These are phyloP conservation scores for Linnaemya vulpina DNA, from an alignment of 2,888 invertebrate genomes.

Conservation along the genomic window DNA sequence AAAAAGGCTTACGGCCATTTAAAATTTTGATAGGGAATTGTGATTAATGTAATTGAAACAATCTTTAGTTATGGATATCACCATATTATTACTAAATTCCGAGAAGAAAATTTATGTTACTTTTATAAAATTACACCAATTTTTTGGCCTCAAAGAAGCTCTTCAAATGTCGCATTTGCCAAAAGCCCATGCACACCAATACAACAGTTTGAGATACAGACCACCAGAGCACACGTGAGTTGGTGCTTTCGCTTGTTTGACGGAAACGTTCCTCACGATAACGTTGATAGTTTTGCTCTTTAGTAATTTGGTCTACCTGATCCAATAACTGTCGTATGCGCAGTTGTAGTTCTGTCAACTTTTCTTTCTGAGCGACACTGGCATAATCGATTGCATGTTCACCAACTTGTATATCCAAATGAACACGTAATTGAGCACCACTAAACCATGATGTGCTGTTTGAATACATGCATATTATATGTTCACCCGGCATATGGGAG, in stretches of 20 bases:
- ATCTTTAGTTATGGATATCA: slow-evolving; percentile 63
- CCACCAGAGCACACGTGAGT: slow-evolving; percentile 98
- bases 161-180: slow-evolving; percentile 99
- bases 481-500: slow-evolving; percentile 98
- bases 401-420: slow-evolving; percentile 99
- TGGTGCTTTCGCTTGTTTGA: slow-evolving; percentile 98
- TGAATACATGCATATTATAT: slow-evolving; percentile 98
- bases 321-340: slow-evolving; percentile 97
- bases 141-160: slow-evolving; percentile 99
- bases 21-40: neutral
- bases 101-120: slow-evolving; percentile 27
- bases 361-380: slow-evolving; percentile 98
- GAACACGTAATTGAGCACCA: slow-evolving; percentile 96
- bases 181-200: slow-evolving; percentile 95
- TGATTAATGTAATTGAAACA: slow-evolving; percentile 55
- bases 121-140: slow-evolving; percentile 88
- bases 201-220: slow-evolving; percentile 95
- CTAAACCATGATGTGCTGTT: slow-evolving; percentile 99
- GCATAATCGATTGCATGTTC: slow-evolving; percentile 99
- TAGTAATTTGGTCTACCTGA: slow-evolving; percentile 99
- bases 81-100: slow-evolving; percentile 71
- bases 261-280: slow-evolving; percentile 99
- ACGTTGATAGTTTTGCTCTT: slow-evolving; percentile 99
- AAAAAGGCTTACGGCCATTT: slow-evolving; percentile 7
- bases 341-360: slow-evolving; percentile 96